Evolutionary conservation across 2,797 vertebrate genomes (phyloP).

Genomic region (Argyrosomus regius): DNA sequence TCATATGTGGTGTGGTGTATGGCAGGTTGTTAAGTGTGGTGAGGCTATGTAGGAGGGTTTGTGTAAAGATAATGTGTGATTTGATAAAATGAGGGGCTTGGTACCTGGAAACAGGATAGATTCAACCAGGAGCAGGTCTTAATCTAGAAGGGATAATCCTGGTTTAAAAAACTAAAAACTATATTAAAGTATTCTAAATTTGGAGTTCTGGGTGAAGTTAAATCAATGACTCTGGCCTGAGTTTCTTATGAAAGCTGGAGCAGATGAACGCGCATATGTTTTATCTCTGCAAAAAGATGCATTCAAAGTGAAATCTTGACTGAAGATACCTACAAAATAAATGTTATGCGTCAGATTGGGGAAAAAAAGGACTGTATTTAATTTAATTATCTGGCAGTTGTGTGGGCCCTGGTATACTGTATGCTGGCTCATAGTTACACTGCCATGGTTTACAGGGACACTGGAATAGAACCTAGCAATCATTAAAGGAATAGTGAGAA

Average conservation of each 20-base stretch:
- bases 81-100: background rate
- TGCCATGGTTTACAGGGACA: background rate
- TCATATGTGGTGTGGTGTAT: background rate
- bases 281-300: background rate
- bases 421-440: background rate
- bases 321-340: too few relatives aligned
- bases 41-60: background rate
- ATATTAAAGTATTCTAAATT: background rate
- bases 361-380: background rate
- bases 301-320: too few relatives aligned
- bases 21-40: background rate
- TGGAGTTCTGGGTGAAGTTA: background rate
- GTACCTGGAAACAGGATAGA: background rate
- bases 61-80: background rate
- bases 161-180: background rate
- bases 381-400: background rate
- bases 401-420: background rate
- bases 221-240: background rate
- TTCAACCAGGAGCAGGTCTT: background rate
- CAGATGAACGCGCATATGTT: background rate
- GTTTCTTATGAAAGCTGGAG: background rate
- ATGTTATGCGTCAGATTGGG: background rate
- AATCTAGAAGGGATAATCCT: background rate
- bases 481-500: background rate
- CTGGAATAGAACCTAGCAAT: background rate